Evolutionary conservation across 2,888 invertebrate species (phyloP), one percentile per base, ranked within the genome.

Genomic region (Anoplius nigerrimus): DNA sequence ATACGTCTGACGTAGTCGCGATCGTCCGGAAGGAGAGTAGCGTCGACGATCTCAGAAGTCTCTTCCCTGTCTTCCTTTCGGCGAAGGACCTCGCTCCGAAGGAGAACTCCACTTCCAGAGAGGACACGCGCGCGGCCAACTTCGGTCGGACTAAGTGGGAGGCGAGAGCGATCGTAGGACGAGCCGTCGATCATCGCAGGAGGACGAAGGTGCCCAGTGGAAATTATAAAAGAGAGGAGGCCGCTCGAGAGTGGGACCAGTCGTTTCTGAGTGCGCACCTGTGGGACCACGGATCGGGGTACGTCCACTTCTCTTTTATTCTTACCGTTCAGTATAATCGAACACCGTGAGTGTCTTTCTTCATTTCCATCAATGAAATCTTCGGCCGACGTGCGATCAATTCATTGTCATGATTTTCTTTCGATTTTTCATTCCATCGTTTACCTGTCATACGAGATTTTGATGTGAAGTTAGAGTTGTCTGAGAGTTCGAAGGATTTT

Each of bases 221-320:
- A 87, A 86, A 87, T 87, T 87, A 87, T 87, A 87, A 87, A 87
- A 87, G 87, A 85, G 74, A 82, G 84, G 70, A 71, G 78, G 79
- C 60, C 64, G 66, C 62, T 66, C 72, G 72, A 78, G 78, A 80
- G 81, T n/a, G 74, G 83, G 83, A 78, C 77, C 86, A 87, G 87
- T 87, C 81, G 80, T 76, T 79, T 81, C 76, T 82, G 80, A 84
- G 83, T 84, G 79, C 78, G 75, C 80, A 75, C 72, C 79, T 78
- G 79, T 62, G 71, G 71, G 70, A 78, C 78, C 75, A 73, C 82
- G 16, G 67, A 69, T 18, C 57, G 45, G 66, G 78, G 80, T 80
- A 79, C 59, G 77, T 81, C 46, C 13, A 20, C 21, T 21, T 42
- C 34, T 20, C 15, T 22, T 27, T 46, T 34, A 1, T 6, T 34